These are phyloP conservation scores for Romanomermis culicivorax DNA, from an alignment of 2,888 invertebrate species.

Conservation along the genomic window DNA sequence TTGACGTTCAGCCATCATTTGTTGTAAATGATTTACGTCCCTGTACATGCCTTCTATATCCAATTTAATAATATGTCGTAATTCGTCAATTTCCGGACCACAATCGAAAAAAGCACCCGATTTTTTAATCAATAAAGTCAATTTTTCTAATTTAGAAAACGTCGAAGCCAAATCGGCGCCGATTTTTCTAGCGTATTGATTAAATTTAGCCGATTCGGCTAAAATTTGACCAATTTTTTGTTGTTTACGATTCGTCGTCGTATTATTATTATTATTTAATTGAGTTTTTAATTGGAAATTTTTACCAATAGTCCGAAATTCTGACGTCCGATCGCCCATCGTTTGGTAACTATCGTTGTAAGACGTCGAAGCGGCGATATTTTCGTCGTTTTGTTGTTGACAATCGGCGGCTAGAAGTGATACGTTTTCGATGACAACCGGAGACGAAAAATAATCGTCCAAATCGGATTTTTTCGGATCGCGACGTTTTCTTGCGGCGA, in stretches of 20 bases:
- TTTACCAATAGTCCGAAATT: conserved; percentile 24
- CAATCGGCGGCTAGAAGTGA: too few relatives aligned
- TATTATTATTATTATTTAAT: not conserved
- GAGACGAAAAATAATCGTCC: too few relatives aligned
- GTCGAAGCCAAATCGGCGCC: conserved; percentile 87
- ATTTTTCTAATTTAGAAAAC: conserved; percentile 82
- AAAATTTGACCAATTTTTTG: too few relatives aligned
- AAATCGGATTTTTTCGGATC: too few relatives aligned
- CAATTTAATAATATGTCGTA: conserved; percentile 88
- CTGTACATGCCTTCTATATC: conserved; percentile 82
- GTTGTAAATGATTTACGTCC: conserved; percentile 62
- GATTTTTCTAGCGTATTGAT: conserved; percentile 45
- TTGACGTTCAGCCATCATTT: conserved; percentile 15
- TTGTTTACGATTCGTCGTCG: not conserved
- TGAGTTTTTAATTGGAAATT: conserved; percentile 19
- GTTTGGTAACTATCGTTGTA: too few relatives aligned
- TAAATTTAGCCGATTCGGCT: conserved; percentile 22
- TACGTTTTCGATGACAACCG: too few relatives aligned
- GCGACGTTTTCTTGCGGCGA: too few relatives aligned
- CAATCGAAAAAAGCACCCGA: conserved; percentile 76
- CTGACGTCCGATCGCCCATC: conserved; percentile 24
- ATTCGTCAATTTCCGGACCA: conserved; percentile 80
- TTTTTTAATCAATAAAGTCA: conserved; percentile 73
- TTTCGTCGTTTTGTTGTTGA: too few relatives aligned
- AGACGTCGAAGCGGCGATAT: too few relatives aligned